Evolutionary conservation across 64 coral and sea anemone species (phyloP), one percentile per base, ranked within the genome.

Genomic region (Hydrozoanthus tunicans): DNA sequence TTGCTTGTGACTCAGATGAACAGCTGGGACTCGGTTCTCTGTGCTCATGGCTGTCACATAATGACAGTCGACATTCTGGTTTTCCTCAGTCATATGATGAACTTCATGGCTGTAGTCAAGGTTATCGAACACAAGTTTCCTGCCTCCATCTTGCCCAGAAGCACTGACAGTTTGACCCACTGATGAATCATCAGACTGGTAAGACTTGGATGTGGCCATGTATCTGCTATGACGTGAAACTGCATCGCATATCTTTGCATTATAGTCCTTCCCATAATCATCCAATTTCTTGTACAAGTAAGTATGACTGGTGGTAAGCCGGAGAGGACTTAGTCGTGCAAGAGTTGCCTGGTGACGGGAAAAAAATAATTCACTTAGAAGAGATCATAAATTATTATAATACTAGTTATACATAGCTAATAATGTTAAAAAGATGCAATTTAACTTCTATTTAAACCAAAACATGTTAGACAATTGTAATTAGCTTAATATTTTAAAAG

Each of bases 121-220:
- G 64, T 93, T 93, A 13, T 93, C 92, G 77, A 93, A 93, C 55
- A 90, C 86, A 15, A 93, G 65, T 70, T 93, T 93, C 58, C 77
- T 89, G 56, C 92, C 92, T 9, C 70, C 79, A 27, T 89, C 83
- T 62, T 60, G 53, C 56, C 79, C 24, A 14, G 78, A 14, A 59
- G 78, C 20, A 59, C 56, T 79, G 58, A 23, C 56, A 24, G 58
- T 75, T 75, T 43, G 72, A 75, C 72, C 52, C 72, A 51, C 52
- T 75, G 27, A 75, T 75, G 78, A 53, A 57, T 25, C 60, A 17
- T 59, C 78, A 79, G n/a, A 79, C 78, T 79, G 55, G 17, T n/a
- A 58, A 79, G 79, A 61, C 24, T 64, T 60, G 26, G 79, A 64
- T 61, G 53, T 86, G 53, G 68, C 58, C 81, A 92, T 81, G 20